Conservation (phyloP, 2,888 invertebrate genomes). For the Cancer borealis region DNA sequence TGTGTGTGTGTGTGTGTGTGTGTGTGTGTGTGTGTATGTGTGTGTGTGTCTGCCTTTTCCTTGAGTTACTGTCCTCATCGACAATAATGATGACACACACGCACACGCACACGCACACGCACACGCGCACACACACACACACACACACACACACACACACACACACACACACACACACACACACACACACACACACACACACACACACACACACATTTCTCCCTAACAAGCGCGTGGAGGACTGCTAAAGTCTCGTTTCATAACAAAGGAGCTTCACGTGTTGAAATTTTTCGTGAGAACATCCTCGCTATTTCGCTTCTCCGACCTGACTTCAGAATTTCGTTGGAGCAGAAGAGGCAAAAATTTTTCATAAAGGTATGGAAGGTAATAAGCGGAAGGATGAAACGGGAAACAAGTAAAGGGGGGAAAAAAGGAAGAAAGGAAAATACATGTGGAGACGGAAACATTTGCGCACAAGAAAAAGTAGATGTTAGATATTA, state of each 20-base stretch:
- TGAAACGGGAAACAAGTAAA: background rate
- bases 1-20: conserved; percentile 18
- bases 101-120: background rate
- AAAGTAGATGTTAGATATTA: background rate
- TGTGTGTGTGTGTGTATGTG: background rate
- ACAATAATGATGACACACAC: conserved; percentile 1
- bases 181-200: conserved; percentile 24
- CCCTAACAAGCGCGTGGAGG: conserved; percentile 20
- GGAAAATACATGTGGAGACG: background rate
- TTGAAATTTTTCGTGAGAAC: background rate
- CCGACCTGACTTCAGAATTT: conserved; percentile 5
- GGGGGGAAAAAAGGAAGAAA: background rate
- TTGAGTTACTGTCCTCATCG: background rate
- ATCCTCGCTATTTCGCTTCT: background rate
- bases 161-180: conserved; percentile 24
- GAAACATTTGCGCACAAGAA: background rate
- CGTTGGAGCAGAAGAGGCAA: background rate
- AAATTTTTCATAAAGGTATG: background rate
- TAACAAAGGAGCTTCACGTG: conserved; percentile 5
- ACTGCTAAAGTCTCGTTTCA: background rate
- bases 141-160: background rate
- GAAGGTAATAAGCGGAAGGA: background rate
- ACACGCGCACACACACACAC: conserved; percentile 20
- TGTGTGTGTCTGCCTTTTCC: background rate
- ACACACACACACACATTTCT: background rate